phyloP scores from a whole-genome alignment of 2,113 vertebrate genomes.

The Quiscalus mexicanus region DNA sequence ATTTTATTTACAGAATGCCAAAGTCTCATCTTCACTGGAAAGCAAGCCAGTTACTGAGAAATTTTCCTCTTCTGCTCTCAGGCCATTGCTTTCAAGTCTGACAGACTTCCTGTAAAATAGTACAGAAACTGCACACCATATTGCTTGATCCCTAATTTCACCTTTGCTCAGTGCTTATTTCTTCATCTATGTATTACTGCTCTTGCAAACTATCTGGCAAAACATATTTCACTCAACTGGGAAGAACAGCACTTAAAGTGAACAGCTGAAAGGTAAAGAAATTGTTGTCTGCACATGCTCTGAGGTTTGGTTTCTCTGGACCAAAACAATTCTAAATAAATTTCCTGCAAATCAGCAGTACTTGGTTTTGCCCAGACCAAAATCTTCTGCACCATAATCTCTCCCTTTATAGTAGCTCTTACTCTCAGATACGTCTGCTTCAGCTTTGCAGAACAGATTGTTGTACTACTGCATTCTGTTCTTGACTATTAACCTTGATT shows the following conservation, averaged over 20 bases:
- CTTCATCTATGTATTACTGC: not conserved
- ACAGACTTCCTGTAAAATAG: not conserved
- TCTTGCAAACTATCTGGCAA: not conserved
- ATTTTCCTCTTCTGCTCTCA: not conserved
- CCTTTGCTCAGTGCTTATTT: not conserved
- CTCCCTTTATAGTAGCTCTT: not conserved
- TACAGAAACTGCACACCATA: not conserved
- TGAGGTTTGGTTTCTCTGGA: not conserved
- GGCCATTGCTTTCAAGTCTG: not conserved
- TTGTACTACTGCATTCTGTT: not conserved
- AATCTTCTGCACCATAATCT: not conserved
- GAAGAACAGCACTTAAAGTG: not conserved
- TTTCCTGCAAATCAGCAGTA: not conserved
- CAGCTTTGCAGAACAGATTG: not conserved
- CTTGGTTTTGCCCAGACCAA: not conserved
- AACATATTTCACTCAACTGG: not conserved
- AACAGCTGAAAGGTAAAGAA: not conserved
- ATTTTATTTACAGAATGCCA: not conserved
- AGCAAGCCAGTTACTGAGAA: not conserved
- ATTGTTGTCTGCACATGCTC: not conserved
- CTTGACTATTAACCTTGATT: not conserved
- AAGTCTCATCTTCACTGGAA: not conserved
- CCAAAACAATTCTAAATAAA: not conserved
- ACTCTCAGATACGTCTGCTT: not conserved
- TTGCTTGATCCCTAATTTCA: not conserved